Conservation (phyloP, 1,140 invertebrate species). For the Papilio machaon region DNA sequence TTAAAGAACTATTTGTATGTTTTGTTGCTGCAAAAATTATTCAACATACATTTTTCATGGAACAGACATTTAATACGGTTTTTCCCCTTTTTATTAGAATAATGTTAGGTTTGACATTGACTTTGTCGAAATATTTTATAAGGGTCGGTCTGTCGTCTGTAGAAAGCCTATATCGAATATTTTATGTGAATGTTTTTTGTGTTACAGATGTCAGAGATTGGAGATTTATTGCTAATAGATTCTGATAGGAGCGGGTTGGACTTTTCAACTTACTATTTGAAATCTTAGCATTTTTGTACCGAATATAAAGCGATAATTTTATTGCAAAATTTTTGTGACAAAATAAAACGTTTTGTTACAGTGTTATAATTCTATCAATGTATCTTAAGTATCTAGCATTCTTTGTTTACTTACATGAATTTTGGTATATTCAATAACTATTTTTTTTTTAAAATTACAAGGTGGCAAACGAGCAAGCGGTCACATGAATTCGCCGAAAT, state of each 20-base stretch:
- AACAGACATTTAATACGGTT: neutral
- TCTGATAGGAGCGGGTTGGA: neutral
- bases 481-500: no score
- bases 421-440: no score
- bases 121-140: slow-evolving; percentile 15
- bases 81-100: neutral
- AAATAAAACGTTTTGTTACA: neutral
- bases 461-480: no score
- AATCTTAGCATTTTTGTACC: neutral
- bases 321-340: neutral
- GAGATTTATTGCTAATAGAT: slow-evolving; percentile 31
- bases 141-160: slow-evolving; percentile 11
- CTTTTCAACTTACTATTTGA: neutral
- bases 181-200: slow-evolving; percentile 29
- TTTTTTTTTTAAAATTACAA: no score
- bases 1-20: no score
- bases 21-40: neutral
- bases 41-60: neutral
- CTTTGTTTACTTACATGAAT: no score
- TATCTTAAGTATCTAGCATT: no score
- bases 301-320: neutral
- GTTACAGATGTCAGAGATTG: neutral
- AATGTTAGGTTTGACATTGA: slow-evolving; percentile 8
- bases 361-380: neutral
- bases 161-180: slow-evolving; percentile 12